Conservation (phyloP, 2,888 invertebrate species). For the Drosophila meridiana region DNA sequence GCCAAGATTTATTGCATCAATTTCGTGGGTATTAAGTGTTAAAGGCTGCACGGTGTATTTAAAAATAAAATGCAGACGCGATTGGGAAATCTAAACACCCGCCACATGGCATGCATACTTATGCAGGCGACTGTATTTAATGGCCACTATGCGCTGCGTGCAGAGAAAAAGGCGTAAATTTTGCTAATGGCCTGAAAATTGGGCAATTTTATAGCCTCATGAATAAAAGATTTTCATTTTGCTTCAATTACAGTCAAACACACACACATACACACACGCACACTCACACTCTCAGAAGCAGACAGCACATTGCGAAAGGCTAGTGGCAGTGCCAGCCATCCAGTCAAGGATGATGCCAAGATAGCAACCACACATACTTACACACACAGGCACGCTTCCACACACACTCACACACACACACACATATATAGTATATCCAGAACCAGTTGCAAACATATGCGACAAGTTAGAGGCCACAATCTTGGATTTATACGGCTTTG, state of each 20-base stretch:
- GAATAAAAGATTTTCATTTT: slow-evolving; percentile 84
- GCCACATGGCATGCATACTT: slow-evolving; percentile 70
- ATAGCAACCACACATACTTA: slow-evolving; percentile 58
- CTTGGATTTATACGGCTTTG: slow-evolving; percentile 77
- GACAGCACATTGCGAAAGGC: slow-evolving; percentile 40
- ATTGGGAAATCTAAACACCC: slow-evolving; percentile 69
- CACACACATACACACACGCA: slow-evolving; percentile 39
- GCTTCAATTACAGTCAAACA: slow-evolving; percentile 80
- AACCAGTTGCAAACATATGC: slow-evolving; percentile 55
- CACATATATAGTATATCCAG: slow-evolving; percentile 15
- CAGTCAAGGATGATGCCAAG: slow-evolving; percentile 74
- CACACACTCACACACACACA: slow-evolving; percentile 10
- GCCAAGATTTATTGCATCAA: slow-evolving; percentile 45
- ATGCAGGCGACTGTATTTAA: slow-evolving; percentile 78
- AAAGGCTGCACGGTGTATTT: slow-evolving; percentile 47
- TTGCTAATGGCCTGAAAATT: slow-evolving; percentile 85
- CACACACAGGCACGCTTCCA: slow-evolving; percentile 14
- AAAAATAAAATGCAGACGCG: slow-evolving; percentile 61
- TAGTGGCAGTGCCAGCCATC: slow-evolving; percentile 40
- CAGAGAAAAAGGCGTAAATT: slow-evolving; percentile 84
- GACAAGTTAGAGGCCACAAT: slow-evolving; percentile 78
- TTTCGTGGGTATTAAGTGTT: slow-evolving; percentile 32
- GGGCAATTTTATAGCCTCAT: slow-evolving; percentile 85
- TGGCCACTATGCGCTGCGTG: slow-evolving; percentile 77
- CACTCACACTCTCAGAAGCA: slow-evolving; percentile 33